Percentiles rank a stretch among this genome's conserved stretches.
Conservation (phyloP, 2,797 vertebrate genomes). For the Peromyscus nudipes region DNA sequence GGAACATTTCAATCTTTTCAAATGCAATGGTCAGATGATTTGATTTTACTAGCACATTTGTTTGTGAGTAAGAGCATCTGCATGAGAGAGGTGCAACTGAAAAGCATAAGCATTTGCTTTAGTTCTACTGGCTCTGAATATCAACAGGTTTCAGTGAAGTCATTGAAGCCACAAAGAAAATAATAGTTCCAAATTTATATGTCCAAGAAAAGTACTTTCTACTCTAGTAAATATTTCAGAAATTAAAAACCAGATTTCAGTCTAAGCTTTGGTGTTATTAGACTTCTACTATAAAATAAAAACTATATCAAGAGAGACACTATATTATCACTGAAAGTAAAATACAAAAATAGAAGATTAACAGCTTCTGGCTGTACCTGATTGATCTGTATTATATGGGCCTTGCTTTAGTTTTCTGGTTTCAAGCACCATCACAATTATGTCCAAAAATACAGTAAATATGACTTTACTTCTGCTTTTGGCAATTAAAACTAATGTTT, state of each 20-base stretch:
- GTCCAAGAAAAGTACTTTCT: constrained; percentile 27
- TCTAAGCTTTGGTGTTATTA: neutral
- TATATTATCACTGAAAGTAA: neutral
- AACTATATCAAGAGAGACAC: neutral
- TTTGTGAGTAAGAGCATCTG: constrained; percentile 12
- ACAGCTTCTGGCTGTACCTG: neutral
- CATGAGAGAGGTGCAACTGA: constrained; percentile 18
- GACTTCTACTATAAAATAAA: constrained; percentile 25
- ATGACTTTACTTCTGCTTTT: constrained; percentile 19
- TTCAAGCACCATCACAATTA: constrained; percentile 32
- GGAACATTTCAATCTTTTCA: constrained; percentile 4
- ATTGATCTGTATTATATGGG: constrained; percentile 6
- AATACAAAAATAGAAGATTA: constrained; percentile 21
- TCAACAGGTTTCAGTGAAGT: neutral
- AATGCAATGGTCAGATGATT: neutral
- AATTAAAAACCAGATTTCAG: constrained; percentile 36
- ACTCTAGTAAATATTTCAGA: constrained; percentile 2
- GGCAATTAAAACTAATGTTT: constrained; percentile 16
- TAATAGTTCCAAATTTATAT: constrained; percentile 21
- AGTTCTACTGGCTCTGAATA: neutral
- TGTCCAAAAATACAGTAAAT: neutral
- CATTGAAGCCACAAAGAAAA: constrained; percentile 3
- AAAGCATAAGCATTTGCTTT: neutral
- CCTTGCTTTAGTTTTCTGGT: neutral
- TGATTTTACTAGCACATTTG: neutral